These are phyloP conservation scores for Caranx ignobilis DNA, from an alignment of 2,113 vertebrate species.

Conservation along the genomic window DNA sequence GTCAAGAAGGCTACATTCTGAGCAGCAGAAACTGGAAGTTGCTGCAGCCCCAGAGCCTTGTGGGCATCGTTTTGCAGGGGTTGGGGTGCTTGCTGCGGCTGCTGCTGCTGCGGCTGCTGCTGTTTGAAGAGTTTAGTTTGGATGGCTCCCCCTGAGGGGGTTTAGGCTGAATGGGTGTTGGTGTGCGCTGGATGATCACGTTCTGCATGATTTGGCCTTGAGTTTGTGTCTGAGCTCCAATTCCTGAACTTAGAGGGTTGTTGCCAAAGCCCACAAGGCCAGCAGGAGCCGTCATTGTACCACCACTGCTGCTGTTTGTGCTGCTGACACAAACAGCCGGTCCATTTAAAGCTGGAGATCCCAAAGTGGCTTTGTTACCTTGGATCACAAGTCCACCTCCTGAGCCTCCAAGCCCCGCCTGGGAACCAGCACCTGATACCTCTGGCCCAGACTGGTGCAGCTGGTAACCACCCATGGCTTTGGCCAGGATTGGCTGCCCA, in stretches of 20 bases:
- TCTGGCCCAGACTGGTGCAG: conserved; percentile 88
- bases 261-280: conserved; percentile 83
- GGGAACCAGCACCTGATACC: conserved; percentile 81
- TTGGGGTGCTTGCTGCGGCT: conserved; percentile 80
- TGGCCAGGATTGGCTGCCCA: conserved; percentile 90
- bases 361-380: conserved; percentile 87
- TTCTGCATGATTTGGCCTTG: conserved; percentile 91
- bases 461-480: conserved; percentile 91
- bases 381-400: conserved; percentile 91
- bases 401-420: conserved; percentile 83
- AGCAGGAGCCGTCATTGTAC: conserved; percentile 77
- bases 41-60: conserved; percentile 87
- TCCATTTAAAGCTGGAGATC: conserved; percentile 89
- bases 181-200: conserved; percentile 94
- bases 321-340: conserved; percentile 81
- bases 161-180: conserved; percentile 97
- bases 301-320: conserved; percentile 77
- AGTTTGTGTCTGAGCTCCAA: conserved; percentile 78
- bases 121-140: conserved; percentile 91
- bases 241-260: conserved; percentile 75
- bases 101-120: conserved; percentile 77
- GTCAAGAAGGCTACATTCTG: conserved; percentile 95
- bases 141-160: conserved; percentile 89
- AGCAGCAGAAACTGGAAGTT: conserved; percentile 84
- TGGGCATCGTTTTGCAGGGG: conserved; percentile 88